These are phyloP conservation scores for Turritopsis rubra DNA, from an alignment of 30 jellyfish, hydroid and myxozoan genomes.

Conservation along the genomic window DNA sequence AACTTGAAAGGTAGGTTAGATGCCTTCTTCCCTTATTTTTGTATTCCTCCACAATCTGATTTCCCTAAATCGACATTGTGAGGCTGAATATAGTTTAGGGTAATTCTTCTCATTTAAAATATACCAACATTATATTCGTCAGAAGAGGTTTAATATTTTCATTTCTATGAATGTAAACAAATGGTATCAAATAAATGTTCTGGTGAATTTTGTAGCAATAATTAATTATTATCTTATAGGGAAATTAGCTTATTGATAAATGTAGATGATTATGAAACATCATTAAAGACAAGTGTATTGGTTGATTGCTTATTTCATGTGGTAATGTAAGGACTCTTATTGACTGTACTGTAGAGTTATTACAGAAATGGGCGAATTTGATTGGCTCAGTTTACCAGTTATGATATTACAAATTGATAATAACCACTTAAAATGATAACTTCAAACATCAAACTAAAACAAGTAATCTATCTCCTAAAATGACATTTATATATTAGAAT, in stretches of 20 bases:
- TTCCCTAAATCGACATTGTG: neutral
- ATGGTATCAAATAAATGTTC: neutral
- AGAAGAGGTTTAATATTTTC: too few species aligned
- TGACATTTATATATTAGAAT: too few species aligned
- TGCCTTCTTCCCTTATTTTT: too few species aligned
- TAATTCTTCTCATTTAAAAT: too few species aligned
- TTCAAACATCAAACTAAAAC: too few species aligned
- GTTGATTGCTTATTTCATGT: neutral
- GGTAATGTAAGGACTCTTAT: neutral
- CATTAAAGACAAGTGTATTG: conserved; percentile 1
- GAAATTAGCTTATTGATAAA: neutral
- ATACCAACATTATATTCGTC: too few species aligned
- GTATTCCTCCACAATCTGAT: neutral
- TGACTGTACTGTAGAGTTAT: neutral
- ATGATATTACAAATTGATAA: too few species aligned
- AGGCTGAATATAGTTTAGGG: neutral
- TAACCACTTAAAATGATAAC: too few species aligned
- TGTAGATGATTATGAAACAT: neutral
- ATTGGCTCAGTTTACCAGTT: too few species aligned
- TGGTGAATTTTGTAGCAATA: neutral
- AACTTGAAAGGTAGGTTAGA: neutral
- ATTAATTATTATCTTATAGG: neutral
- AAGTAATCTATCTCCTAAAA: too few species aligned
- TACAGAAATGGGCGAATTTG: neutral
- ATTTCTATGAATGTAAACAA: neutral